Base-by-base conservation (phyloP, 2,888 invertebrate species). In the Cybosia mesomella region DNA sequence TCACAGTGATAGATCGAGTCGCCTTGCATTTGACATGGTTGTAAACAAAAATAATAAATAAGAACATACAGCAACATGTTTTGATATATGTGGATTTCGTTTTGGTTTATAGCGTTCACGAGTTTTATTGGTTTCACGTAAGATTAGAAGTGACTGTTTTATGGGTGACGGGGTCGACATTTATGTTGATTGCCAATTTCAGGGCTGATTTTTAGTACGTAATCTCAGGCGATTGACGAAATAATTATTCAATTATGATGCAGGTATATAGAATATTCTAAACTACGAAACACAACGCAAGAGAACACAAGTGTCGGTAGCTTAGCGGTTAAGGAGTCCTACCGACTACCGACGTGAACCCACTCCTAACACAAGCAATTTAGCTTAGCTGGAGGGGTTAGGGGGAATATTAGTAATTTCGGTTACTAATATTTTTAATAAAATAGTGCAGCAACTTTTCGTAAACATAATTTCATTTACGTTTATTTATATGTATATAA, bases 11-110 rank as follows among this genome's bases (percentile, higher is more conserved):
- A 89, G 91, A 92, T 92, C 87, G 89, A 83, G 81, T 79, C 82
- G 85, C 87, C 87, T 85, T 90, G 91, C 88, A 78, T 90, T 88
- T 91, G 93, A 92, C 93, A 87, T 82, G 85, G 86, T 83, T 88
- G 89, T 90, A 92, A 92, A 92, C 91, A 92, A 91, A 92, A 92
- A 91, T 89, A 92, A 90, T 90, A 91, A 91, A 91, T 87, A 91
- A 87, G 83, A 85, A 83, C 83, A 75, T 81, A 82, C 83, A 75
- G 71, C 76, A 87, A 73, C 79, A 87, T 88, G 88, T 90, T 89
- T 89, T 89, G 87, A 88, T 89, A 87, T 87, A 88, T 85, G 83
- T 80, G 87, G 85, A 88, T 89, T 87, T 89, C 84, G 84, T 87
- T 87, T 89, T 87, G 83, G 84, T 85, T 87, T 87, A 85, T 84